Evolutionary conservation across 2,888 invertebrate genomes (phyloP), one percentile per base, ranked within the genome.

Genomic region (Pristionchus mayeri): DNA sequence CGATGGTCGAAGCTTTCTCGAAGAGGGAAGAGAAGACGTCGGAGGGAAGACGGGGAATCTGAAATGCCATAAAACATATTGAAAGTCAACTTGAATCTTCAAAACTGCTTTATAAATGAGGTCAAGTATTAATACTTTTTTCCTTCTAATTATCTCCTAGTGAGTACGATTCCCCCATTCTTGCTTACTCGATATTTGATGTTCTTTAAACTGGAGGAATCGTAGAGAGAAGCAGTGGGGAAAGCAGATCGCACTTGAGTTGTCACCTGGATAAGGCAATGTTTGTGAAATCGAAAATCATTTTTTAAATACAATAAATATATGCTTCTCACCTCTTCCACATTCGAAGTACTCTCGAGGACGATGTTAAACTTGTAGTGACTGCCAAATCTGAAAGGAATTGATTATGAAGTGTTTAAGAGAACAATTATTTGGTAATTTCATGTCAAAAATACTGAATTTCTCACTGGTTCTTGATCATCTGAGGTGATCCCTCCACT

Each of bases 401-500:
- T 48, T 48, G 27, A 48, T 27, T 40, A n/a, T n/a, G n/a, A n/a
- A n/a, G n/a, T n/a, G n/a, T n/a, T n/a, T 21, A 34, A 24, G 16
- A 3, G 16, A 7, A 67, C 34, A 18, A 57, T 6, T n/a, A n/a
- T 11, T 57, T 3, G 54, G n/a, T n/a, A n/a, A 21, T 21, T 21
- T n/a, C 54, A n/a, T n/a, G n/a, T n/a, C 16, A 44, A 24, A 76
- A 50, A 44, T 7, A 27, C n/a, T n/a, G 13, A 78, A 40, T 4
- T 2, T 4, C 76, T 78, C 24, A 80, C 80, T 57, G 37, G 24
- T 40, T 88, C 84, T 91, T 92, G 76, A 92, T 85, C 63, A 90
- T 89, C 84, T 91, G 91, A 30, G 90, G 87, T 2, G 88, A 87
- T 63, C 92, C 92, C 34, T 92, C 86, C 52, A 91, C 91, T 54